Evolutionary conservation across 2,113 vertebrate genomes (phyloP).

Genomic region (Eupsittula cactorum): DNA sequence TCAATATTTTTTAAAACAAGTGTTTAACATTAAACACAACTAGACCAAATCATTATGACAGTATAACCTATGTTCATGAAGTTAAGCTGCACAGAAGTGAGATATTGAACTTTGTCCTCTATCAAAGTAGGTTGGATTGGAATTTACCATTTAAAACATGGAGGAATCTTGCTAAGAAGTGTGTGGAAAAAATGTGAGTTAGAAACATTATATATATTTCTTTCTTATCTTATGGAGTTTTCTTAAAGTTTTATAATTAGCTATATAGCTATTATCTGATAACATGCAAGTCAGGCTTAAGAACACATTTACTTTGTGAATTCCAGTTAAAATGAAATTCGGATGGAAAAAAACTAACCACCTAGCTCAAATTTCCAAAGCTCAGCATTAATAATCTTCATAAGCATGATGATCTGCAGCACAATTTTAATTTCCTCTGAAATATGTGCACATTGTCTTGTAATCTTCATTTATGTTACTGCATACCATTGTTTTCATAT

Average conservation of each 20-base stretch:
- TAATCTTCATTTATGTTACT: not conserved
- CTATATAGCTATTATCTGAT: not conserved
- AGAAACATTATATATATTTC: not conserved
- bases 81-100: not conserved
- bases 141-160: not conserved
- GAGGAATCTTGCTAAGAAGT: not conserved
- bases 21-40: not conserved
- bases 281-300: not conserved
- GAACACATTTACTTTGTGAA: not conserved
- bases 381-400: not conserved
- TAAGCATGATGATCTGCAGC: not conserved
- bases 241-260: not conserved
- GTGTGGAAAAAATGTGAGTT: not conserved
- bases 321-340: not conserved
- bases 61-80: not conserved
- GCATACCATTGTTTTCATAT: not conserved
- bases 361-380: not conserved
- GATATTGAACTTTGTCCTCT: not conserved
- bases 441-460: not conserved
- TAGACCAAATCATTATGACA: not conserved
- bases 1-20: not conserved
- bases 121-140: not conserved
- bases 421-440: not conserved
- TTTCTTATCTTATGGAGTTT: not conserved
- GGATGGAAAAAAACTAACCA: not conserved